A percentile compares a stretch with the other conserved stretches of the same genome.
Conservation (phyloP, 2,113 vertebrate genomes). For the Nycticryphes semicollaris region DNA sequence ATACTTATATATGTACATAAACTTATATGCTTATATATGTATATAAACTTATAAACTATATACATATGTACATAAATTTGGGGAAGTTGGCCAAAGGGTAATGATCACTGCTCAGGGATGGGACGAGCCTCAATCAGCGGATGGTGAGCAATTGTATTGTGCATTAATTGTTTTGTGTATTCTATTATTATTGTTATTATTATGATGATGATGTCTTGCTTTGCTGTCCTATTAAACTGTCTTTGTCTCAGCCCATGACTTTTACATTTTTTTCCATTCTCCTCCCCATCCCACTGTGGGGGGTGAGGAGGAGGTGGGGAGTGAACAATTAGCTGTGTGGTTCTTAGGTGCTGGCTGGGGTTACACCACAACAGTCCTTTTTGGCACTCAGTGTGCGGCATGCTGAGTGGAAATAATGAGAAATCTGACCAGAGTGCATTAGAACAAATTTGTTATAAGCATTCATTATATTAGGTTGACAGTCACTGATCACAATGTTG, state of each 20-base stretch:
- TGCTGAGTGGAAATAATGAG: background rate
- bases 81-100: background rate
- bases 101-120: background rate
- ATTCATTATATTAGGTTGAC: background rate
- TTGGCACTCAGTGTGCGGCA: background rate
- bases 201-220: background rate
- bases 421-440: background rate
- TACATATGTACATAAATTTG: background rate
- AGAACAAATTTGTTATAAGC: background rate
- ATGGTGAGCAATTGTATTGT: background rate
- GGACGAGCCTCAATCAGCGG: background rate
- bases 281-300: background rate
- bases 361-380: background rate
- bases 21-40: too few species aligned
- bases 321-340: background rate
- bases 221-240: background rate
- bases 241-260: background rate
- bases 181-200: background rate
- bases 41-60: background rate
- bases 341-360: background rate
- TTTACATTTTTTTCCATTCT: background rate
- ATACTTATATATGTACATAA: background rate
- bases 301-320: too few species aligned
- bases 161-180: background rate
- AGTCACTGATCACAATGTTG: background rate